phyloP scores from a whole-genome alignment of 2,113 vertebrate species.

The Oncorhynchus nerka region DNA sequence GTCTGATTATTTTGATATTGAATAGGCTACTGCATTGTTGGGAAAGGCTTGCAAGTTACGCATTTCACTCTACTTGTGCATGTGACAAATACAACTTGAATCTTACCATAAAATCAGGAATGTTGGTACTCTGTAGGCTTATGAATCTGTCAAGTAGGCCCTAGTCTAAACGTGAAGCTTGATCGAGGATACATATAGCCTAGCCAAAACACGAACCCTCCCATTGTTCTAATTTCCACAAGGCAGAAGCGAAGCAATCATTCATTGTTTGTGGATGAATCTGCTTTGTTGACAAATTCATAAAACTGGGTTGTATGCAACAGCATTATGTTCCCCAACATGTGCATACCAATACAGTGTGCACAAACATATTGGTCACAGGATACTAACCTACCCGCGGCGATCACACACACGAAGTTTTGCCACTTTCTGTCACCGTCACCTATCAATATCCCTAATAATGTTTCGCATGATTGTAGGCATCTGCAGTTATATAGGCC shows the following conservation, averaged over 20 bases:
- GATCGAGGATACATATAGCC: neutral
- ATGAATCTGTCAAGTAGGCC: too few relatives aligned
- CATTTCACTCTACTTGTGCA: too few relatives aligned
- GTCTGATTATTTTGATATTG: too few relatives aligned
- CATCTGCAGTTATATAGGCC: too few relatives aligned
- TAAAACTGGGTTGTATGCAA: neutral
- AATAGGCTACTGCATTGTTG: too few relatives aligned
- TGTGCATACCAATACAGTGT: neutral
- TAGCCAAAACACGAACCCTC: neutral
- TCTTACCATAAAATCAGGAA: too few relatives aligned
- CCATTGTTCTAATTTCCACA: neutral
- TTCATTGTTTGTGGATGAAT: constrained; percentile 3
- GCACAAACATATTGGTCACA: constrained; percentile 31
- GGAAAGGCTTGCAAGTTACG: too few relatives aligned
- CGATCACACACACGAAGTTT: constrained; percentile 23
- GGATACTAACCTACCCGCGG: neutral
- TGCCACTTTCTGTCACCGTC: neutral
- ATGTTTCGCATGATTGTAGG: too few relatives aligned
- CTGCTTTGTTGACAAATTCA: neutral
- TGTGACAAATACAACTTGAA: too few relatives aligned
- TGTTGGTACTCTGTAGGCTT: too few relatives aligned
- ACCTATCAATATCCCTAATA: too few relatives aligned
- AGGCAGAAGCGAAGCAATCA: neutral
- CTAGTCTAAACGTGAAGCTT: too few relatives aligned
- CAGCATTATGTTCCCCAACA: constrained; percentile 1